A percentile compares a stretch with the other conserved stretches of the same genome.
These are phyloP conservation scores for Oxycera nigricornis DNA, from an alignment of 2,888 invertebrate species.

Conservation along the genomic window DNA sequence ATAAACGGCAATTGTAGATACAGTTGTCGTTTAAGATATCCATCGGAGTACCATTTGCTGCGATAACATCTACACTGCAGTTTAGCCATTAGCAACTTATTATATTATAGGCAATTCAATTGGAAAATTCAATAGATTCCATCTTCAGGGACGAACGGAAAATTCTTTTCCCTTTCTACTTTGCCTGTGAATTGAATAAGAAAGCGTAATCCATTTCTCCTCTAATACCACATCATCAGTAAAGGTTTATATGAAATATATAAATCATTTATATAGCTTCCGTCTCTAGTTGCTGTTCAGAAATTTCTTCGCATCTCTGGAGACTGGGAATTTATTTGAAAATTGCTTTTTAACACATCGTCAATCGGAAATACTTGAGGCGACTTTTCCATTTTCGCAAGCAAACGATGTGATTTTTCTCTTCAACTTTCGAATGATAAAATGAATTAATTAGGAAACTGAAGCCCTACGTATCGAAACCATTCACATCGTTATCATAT, in stretches of 20 bases:
- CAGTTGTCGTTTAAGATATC: neutral
- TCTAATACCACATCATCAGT: constrained; percentile 11
- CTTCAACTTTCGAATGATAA: too few relatives aligned
- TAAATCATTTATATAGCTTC: constrained; percentile 2
- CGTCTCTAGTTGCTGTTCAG: neutral
- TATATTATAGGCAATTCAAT: constrained; percentile 26
- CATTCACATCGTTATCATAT: too few relatives aligned
- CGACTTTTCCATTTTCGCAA: too few relatives aligned
- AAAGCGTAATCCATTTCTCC: constrained; percentile 18
- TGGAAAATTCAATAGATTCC: constrained; percentile 18
- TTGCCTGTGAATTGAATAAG: neutral
- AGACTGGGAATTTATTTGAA: too few relatives aligned
- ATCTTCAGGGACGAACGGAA: neutral
- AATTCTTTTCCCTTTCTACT: neutral
- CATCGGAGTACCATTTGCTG: neutral
- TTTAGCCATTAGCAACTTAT: constrained; percentile 25
- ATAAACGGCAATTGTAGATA: neutral
- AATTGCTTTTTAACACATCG: too few relatives aligned
- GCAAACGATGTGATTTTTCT: too few relatives aligned
- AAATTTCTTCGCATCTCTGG: neutral
- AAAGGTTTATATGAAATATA: constrained; percentile 16
- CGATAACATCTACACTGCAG: neutral
- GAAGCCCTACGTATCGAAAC: neutral
- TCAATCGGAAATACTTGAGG: too few relatives aligned
- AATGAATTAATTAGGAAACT: constrained; percentile 18